Evolutionary conservation across 2,113 vertebrate species (phyloP).

Genomic region (Hepsetus odoe): DNA sequence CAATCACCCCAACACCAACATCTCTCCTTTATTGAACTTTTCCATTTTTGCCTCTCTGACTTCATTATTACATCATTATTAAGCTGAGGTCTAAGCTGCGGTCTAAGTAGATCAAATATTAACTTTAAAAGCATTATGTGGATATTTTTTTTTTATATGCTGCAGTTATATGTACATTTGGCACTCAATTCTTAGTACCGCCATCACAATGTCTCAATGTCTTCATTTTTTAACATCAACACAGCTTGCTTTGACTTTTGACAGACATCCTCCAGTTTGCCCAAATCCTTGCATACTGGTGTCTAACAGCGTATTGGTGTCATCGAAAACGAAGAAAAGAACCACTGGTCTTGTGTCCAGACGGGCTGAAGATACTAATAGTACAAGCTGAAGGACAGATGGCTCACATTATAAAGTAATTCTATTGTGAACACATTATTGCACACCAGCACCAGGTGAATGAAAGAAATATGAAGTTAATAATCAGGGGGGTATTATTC

Average conservation of each 20-base stretch:
- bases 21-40: too few species aligned
- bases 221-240: background rate
- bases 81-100: too few species aligned
- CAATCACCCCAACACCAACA: too few species aligned
- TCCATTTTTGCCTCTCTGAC: too few species aligned
- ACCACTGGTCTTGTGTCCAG: background rate
- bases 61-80: too few species aligned
- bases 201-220: too few species aligned
- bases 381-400: background rate
- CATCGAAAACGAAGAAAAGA: background rate
- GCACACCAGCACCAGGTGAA: background rate
- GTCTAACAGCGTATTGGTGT: background rate
- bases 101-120: too few species aligned
- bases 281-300: background rate
- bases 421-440: constrained; percentile 1
- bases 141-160: too few species aligned
- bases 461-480: constrained; percentile 14
- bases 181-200: background rate
- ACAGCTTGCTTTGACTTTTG: background rate
- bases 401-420: background rate
- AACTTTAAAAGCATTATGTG: too few species aligned
- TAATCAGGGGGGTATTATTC: constrained; percentile 37
- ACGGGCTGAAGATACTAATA: background rate
- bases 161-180: too few species aligned
- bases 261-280: background rate